Evolutionary conservation across 2,113 vertebrate genomes (phyloP).

Genomic region (Lucifuga dentata): DNA sequence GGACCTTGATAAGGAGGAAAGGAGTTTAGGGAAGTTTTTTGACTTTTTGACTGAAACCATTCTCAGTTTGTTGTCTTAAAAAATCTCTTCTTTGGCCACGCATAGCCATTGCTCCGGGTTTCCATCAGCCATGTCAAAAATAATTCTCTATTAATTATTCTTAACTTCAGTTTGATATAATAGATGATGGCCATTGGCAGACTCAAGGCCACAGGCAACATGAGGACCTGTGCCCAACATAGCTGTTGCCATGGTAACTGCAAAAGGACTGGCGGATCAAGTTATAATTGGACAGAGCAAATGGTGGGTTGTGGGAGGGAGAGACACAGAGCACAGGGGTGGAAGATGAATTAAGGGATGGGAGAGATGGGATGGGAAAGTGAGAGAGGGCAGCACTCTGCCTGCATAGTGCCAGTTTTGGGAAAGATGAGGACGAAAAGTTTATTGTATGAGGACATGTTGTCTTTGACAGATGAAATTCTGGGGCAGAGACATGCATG

Average conservation of each 20-base stretch:
- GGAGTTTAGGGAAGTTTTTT: not conserved
- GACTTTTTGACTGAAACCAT: not conserved
- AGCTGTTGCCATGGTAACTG: conserved; percentile 82
- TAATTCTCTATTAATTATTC: conserved; percentile 6
- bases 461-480: conserved; percentile 51
- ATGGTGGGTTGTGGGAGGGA: conserved; percentile 75
- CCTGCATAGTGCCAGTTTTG: conserved; percentile 37
- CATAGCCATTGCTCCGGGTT: not conserved
- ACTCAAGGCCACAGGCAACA: conserved; percentile 49
- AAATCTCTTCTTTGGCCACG: not conserved
- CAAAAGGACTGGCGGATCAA: conserved; percentile 68
- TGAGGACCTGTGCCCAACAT: conserved; percentile 69
- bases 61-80: not conserved
- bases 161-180: conserved; percentile 38
- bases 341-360: conserved; percentile 73
- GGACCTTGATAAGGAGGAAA: not conserved
- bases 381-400: conserved; percentile 35
- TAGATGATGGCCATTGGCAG: conserved; percentile 47
- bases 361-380: conserved; percentile 57
- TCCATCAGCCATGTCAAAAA: not conserved
- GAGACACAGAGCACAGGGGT: conserved; percentile 66
- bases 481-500: conserved; percentile 29
- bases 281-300: conserved; percentile 81
- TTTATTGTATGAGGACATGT: conserved; percentile 54
- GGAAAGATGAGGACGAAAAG: conserved; percentile 59